Evolutionary conservation across 1,140 invertebrate species (phyloP), one percentile per base, ranked within the genome.

Genomic region (Trachymyrmex septentrionalis): DNA sequence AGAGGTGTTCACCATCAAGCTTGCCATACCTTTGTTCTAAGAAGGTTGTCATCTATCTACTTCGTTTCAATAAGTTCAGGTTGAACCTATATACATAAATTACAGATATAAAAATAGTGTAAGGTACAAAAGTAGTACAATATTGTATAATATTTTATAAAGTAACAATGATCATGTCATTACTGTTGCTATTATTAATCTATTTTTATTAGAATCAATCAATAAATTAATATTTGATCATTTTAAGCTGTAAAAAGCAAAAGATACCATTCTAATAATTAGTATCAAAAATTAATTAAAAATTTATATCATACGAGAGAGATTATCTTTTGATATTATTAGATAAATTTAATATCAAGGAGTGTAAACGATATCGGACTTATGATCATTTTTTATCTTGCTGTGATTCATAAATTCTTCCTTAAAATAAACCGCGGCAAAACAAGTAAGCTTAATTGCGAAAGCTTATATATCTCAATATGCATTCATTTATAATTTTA

Each of bases 1-100:
- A 87, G 94, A 95, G 14, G 94, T 78, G 64, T 91, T 92, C 63
- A 95, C 94, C 87, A 94, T 94, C 94, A 95, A 93, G 90, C 92
- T 95, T 93, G 94, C 94, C 95, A 95, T 95, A 90, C 92, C 94
- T 93, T 92, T 85, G 85, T 84, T 85, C 30, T 85, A 34, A 86
- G 63, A 76, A 85, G 59, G 55, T 85, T 75, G 81, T 91, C 50
- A 75, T 73, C 73, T 78, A 53, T 69, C 57, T 80, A 72, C 38
- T 69, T 66, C n/a, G 72, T 61, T 84, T 66, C 14, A 44, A 53
- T n/a, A 76, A 48, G 59, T 64, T 85, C 53, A 21, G 48, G 48
- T n/a, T 81, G 76, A 77, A 72, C 67, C 77, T 82, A 50, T 1
- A 30, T 6, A 71, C 34, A 72, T 9, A 84, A 84, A 73, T 59